Evolutionary conservation across 2,797 vertebrate species (phyloP).

Genomic region (Peromyscus aztecus): DNA sequence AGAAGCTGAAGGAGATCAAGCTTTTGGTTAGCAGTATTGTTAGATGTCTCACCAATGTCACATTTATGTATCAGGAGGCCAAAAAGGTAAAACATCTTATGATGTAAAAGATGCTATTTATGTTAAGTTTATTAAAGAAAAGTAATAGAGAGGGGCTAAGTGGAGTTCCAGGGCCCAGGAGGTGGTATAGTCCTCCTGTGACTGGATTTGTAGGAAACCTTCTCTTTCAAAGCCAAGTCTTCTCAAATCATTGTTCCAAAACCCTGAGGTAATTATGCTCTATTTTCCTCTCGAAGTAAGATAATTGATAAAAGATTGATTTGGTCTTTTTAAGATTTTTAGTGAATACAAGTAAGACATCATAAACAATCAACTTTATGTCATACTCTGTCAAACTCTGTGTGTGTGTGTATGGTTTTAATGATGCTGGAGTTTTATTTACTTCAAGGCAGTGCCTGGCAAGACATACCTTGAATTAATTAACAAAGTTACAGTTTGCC

Average conservation of each 20-base stretch:
- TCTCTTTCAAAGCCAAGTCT: background rate
- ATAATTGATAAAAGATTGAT: background rate
- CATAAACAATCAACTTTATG: background rate
- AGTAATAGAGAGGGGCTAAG: slow-evolving; percentile 75
- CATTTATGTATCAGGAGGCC: slow-evolving; percentile 89
- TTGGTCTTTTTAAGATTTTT: background rate
- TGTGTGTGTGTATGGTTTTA: background rate
- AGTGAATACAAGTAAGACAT: background rate
- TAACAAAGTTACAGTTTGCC: background rate
- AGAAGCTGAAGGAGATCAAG: slow-evolving; percentile 89
- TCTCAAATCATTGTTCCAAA: background rate
- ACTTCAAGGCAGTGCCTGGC: background rate
- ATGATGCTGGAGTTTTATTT: background rate
- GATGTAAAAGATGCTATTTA: slow-evolving; percentile 90
- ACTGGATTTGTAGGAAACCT: background rate
- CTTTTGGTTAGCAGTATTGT: slow-evolving; percentile 93
- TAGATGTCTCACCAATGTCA: slow-evolving; percentile 92
- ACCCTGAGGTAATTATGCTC: background rate
- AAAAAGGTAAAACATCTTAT: slow-evolving; percentile 91
- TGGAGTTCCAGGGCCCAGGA: background rate
- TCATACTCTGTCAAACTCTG: background rate
- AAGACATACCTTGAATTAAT: background rate
- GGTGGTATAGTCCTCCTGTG: background rate
- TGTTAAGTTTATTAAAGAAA: slow-evolving; percentile 89
- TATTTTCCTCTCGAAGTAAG: background rate